Evolutionary conservation across 2,113 vertebrate species (phyloP).

Genomic region (Periophthalmus modestus): DNA sequence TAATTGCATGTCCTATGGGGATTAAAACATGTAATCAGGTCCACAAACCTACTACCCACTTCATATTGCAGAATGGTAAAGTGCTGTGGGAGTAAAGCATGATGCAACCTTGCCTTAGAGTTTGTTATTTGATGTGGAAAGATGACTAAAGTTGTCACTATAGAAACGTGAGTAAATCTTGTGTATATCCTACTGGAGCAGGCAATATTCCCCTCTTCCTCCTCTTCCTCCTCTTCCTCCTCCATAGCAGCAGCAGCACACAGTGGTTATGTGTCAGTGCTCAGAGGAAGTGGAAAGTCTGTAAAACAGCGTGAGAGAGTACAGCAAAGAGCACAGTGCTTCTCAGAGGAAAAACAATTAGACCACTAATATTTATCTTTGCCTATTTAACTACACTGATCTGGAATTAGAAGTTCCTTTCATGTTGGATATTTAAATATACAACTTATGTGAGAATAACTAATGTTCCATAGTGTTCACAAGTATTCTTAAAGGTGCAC

Average conservation of each 20-base stretch:
- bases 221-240: slow-evolving; percentile 25
- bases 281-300: slow-evolving; percentile 71
- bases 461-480: too few relatives aligned
- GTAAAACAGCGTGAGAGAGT: slow-evolving; percentile 61
- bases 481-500: too few relatives aligned
- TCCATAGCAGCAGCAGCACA: not conserved
- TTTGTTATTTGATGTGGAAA: not conserved
- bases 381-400: not conserved
- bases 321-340: slow-evolving; percentile 47
- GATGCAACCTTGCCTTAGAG: not conserved
- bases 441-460: not conserved
- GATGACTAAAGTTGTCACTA: slow-evolving; percentile 1
- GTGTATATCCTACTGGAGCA: not conserved
- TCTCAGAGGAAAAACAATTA: slow-evolving; percentile 59
- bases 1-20: not conserved
- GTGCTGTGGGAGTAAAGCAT: not conserved
- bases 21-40: not conserved
- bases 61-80: not conserved
- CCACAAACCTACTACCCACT: not conserved
- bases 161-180: not conserved
- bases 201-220: slow-evolving; percentile 1
- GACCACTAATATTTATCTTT: slow-evolving; percentile 6
- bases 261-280: slow-evolving; percentile 38
- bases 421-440: not conserved
- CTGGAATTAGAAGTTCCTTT: not conserved